Percentiles rank a stretch among this genome's conserved stretches.
These are phyloP conservation scores for Nephrotoma guestfalica DNA, from an alignment of 2,888 invertebrate species.

Conservation along the genomic window DNA sequence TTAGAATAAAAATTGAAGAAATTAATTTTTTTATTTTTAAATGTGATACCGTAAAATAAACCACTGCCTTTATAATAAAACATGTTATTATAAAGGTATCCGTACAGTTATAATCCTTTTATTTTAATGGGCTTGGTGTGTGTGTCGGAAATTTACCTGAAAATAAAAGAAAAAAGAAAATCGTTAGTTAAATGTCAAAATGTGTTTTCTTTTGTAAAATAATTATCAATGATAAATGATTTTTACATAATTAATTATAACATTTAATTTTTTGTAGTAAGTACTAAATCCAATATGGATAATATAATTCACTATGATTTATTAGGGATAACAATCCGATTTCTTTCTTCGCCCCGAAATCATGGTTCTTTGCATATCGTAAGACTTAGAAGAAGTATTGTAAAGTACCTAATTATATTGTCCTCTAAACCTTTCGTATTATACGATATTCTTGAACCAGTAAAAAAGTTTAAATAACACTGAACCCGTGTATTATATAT, in stretches of 20 bases:
- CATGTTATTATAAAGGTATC: not conserved
- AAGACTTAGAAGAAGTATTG: no score
- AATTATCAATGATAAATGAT: not conserved
- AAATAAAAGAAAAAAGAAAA: not conserved
- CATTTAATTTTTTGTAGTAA: not conserved
- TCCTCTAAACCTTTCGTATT: not conserved
- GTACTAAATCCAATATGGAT: not conserved
- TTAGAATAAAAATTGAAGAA: not conserved
- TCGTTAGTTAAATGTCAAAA: not conserved
- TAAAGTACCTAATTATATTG: no score
- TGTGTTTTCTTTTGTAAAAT: not conserved
- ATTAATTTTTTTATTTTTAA: not conserved
- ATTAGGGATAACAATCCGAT: not conserved
- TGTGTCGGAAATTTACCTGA: not conserved
- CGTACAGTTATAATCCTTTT: not conserved
- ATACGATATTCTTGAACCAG: not conserved
- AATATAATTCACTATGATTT: not conserved
- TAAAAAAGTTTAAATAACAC: not conserved
- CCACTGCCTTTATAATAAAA: not conserved
- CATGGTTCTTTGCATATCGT: no score
- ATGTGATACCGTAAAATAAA: not conserved
- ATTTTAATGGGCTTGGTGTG: not conserved
- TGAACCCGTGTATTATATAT: not conserved
- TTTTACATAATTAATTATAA: not conserved
- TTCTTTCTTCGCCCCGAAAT: no score